These are phyloP conservation scores for Diabrotica balteata DNA, from an alignment of 2,888 invertebrate species.

Conservation along the genomic window DNA sequence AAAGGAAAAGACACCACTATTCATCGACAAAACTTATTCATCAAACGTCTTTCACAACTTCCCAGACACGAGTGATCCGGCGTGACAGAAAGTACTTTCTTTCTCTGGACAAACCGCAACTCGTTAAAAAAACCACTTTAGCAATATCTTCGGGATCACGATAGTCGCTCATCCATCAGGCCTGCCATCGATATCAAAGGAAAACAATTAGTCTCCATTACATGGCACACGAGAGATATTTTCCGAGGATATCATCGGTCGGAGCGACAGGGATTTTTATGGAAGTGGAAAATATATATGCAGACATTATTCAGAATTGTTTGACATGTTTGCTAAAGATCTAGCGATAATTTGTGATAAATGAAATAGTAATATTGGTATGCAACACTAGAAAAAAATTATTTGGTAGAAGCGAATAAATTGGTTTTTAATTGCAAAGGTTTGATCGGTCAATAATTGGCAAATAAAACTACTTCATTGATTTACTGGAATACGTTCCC, in stretches of 20 bases:
- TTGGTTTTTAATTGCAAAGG: no score
- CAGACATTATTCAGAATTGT: background rate
- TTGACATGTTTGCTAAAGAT: no score
- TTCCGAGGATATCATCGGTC: background rate
- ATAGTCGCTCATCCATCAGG: slow-evolving; percentile 44
- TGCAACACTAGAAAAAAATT: background rate
- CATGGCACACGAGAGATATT: slow-evolving; percentile 37
- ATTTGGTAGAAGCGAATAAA: no score
- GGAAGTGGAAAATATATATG: background rate
- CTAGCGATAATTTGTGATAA: no score
- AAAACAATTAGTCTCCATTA: slow-evolving; percentile 48
- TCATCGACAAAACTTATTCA: no score
- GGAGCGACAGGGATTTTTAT: background rate
- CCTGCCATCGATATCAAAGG: slow-evolving; percentile 41
- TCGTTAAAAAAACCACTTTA: slow-evolving; percentile 14
- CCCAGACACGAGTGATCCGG: background rate
- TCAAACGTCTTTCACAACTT: no score
- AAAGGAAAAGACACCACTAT: no score
- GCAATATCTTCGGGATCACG: slow-evolving; percentile 38
- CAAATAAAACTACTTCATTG: no score
- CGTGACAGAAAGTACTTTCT: background rate
- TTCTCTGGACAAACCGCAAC: slow-evolving; percentile 2
- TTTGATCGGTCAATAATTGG: no score
- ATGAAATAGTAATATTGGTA: background rate
- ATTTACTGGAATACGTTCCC: no score